Conservation (phyloP, 2,888 invertebrate species). For the Tiliacea aurago region DNA sequence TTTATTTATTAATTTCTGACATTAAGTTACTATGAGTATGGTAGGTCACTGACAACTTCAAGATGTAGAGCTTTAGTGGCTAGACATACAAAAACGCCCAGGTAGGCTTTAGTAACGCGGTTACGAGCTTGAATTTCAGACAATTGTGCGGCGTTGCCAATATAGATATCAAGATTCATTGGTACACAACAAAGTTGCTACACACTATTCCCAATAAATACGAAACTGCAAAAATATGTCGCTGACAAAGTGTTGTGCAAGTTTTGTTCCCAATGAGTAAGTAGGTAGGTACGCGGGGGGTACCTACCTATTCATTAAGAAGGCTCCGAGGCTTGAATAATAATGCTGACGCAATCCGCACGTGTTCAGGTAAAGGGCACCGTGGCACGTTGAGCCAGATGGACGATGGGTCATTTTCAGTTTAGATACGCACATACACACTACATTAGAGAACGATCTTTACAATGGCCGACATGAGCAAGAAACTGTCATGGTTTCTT, state of each 20-base stretch:
- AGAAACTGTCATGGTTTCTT: background rate
- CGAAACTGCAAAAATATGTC: background rate
- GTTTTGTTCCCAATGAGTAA: background rate
- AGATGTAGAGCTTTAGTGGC: too few relatives aligned
- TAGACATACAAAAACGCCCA: too few relatives aligned
- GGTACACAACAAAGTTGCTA: background rate
- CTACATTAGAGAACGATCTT: background rate
- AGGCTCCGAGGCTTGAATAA: background rate
- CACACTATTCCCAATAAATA: background rate
- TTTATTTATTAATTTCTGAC: too few relatives aligned
- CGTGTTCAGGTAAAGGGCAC: constrained; percentile 18
- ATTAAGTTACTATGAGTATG: too few relatives aligned
- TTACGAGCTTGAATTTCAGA: too few relatives aligned
- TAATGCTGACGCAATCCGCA: constrained; percentile 18
- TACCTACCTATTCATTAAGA: too few relatives aligned
- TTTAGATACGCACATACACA: background rate
- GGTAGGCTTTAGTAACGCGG: too few relatives aligned
- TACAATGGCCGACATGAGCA: background rate
- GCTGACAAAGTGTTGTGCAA: background rate
- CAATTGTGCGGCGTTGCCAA: background rate
- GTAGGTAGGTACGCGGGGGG: too few relatives aligned
- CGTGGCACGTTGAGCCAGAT: background rate
- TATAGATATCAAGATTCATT: background rate
- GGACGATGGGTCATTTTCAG: background rate
- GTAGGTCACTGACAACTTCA: too few relatives aligned